Conservation (phyloP, 2,888 invertebrate genomes). For the Hydraecia micacea region DNA sequence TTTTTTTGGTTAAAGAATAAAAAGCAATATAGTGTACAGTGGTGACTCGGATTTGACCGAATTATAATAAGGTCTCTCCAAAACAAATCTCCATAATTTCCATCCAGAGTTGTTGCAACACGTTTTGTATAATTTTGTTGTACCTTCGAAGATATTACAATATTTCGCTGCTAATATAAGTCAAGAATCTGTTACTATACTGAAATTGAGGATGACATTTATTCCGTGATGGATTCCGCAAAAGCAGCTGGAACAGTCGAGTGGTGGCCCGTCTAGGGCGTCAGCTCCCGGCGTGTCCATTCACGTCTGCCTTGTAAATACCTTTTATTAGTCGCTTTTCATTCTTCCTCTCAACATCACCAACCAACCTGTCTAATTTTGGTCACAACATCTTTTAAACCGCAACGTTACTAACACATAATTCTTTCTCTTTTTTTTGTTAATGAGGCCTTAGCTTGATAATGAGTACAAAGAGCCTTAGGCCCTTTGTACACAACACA, state of each 20-base stretch:
- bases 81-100: constrained; percentile 27
- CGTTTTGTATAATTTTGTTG: constrained; percentile 46
- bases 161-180: constrained; percentile 17
- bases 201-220: background rate
- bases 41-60: background rate
- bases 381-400: too few relatives aligned
- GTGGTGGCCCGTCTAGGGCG: too few relatives aligned
- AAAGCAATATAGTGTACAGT: background rate
- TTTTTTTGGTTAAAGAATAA: background rate
- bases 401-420: too few relatives aligned
- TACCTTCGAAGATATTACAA: constrained; percentile 33
- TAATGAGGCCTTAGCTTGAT: too few relatives aligned
- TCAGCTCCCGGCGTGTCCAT: too few relatives aligned
- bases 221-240: background rate
- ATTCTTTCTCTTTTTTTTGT: too few relatives aligned
- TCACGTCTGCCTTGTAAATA: too few relatives aligned
- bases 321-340: too few relatives aligned
- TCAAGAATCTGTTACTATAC: background rate
- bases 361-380: too few relatives aligned
- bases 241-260: background rate
- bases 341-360: too few relatives aligned
- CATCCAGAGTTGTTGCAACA: constrained; percentile 10
- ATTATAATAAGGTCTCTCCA: background rate
- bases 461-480: too few relatives aligned
- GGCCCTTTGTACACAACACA: too few relatives aligned